Conservation (phyloP, 2,113 vertebrate species). For the Hippopotamus amphibius region DNA sequence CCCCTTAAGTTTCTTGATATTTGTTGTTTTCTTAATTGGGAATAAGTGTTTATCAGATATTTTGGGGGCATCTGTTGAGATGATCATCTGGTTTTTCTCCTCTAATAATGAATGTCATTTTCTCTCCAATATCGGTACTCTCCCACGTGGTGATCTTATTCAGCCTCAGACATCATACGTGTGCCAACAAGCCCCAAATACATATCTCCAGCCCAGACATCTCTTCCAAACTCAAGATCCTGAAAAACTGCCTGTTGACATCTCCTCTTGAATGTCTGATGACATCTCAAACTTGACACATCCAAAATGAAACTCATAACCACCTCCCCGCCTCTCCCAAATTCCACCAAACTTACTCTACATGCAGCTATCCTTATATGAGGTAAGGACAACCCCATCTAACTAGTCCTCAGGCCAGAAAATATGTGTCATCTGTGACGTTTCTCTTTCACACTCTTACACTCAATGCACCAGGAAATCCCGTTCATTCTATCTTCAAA, state of each 20-base stretch:
- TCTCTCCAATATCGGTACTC: not conserved
- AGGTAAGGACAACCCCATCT: not conserved
- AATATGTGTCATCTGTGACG: not conserved
- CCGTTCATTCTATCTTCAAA: not conserved
- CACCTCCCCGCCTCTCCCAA: not conserved
- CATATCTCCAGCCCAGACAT: not conserved
- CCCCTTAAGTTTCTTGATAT: conserved; percentile 5
- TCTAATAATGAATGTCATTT: not conserved
- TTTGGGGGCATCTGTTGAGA: not conserved
- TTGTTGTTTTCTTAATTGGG: not conserved
- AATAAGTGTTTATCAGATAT: not conserved
- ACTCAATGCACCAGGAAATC: not conserved
- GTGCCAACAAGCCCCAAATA: not conserved
- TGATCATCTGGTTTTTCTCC: not conserved
- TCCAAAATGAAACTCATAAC: not conserved
- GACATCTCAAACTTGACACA: not conserved
- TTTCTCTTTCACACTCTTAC: not conserved
- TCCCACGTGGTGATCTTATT: not conserved
- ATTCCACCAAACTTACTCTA: not conserved
- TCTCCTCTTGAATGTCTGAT: not conserved
- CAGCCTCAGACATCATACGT: not conserved
- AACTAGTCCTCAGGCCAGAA: not conserved
- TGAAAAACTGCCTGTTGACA: not conserved
- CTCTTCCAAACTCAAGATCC: not conserved
- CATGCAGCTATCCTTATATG: not conserved